Conservation (phyloP, 1,140 invertebrate species). For the Drosophila orosa region DNA sequence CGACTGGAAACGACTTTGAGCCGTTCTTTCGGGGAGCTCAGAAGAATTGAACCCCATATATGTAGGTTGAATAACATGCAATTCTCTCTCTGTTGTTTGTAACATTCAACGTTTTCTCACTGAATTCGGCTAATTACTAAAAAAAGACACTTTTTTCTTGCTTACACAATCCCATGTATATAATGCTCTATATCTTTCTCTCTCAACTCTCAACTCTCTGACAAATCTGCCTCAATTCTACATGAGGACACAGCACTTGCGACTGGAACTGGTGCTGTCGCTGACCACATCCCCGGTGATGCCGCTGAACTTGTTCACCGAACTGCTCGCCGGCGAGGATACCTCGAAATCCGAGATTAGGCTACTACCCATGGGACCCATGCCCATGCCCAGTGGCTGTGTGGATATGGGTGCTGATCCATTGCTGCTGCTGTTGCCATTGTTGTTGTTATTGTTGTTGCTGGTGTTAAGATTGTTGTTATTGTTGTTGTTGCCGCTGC, state of each 20-base stretch:
- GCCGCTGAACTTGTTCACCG: slow-evolving; percentile 86
- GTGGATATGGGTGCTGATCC: slow-evolving; percentile 54
- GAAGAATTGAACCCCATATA: slow-evolving; percentile 62
- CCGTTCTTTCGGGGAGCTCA: slow-evolving; percentile 56
- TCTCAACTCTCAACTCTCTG: slow-evolving; percentile 3
- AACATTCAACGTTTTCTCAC: slow-evolving; percentile 49
- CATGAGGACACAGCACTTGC: slow-evolving; percentile 86
- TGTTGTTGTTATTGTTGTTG: slow-evolving; percentile 56
- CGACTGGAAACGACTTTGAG: slow-evolving; percentile 70
- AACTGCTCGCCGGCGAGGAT: slow-evolving; percentile 54
- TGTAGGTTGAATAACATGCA: slow-evolving; percentile 31
- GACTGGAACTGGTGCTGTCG: slow-evolving; percentile 86
- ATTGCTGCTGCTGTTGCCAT: slow-evolving; percentile 22
- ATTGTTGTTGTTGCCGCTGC: slow-evolving; percentile 63
- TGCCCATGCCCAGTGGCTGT: slow-evolving; percentile 65
- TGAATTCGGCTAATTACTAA: slow-evolving; percentile 67
- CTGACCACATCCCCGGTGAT: slow-evolving; percentile 88
- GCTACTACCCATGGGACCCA: slow-evolving; percentile 52
- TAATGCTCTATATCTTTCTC: slow-evolving; percentile 9
- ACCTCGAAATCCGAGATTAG: slow-evolving; percentile 63
- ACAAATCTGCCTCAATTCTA: slow-evolving; percentile 29
- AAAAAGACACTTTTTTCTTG: slow-evolving; percentile 74
- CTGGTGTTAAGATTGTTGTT: slow-evolving; percentile 57
- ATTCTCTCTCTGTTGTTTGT: slow-evolving; percentile 12
- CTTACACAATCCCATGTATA: slow-evolving; percentile 26